Evolutionary conservation across 2,797 vertebrate genomes (phyloP).

Genomic region (Etheostoma nigrum): DNA sequence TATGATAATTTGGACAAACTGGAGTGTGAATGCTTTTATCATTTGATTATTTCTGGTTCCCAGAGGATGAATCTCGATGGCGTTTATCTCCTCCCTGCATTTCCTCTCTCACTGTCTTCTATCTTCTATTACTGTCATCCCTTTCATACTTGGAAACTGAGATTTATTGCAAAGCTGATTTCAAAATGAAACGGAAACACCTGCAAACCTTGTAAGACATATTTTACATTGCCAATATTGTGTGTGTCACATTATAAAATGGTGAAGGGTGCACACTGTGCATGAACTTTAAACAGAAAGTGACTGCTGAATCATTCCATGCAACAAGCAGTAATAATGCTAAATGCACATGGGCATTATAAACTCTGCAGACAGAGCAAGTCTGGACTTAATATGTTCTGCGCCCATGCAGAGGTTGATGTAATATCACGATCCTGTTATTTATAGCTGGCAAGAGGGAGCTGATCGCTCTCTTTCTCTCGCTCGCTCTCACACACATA

Average conservation of each 20-base stretch:
- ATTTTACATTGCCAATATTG: background rate
- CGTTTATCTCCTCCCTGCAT: background rate
- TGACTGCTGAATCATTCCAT: conserved; percentile 26
- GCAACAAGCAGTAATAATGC: conserved; percentile 43
- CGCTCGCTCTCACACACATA: background rate
- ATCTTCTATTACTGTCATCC: background rate
- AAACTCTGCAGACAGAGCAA: conserved; percentile 44
- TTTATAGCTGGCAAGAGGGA: conserved; percentile 64
- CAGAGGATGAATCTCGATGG: background rate
- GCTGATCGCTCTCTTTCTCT: conserved; percentile 11
- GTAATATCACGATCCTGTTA: conserved; percentile 69
- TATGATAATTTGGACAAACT: background rate
- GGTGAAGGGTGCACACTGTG: background rate
- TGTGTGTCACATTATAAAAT: conserved; percentile 6
- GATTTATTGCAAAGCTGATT: background rate
- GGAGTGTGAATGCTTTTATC: background rate
- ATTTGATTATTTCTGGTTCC: background rate
- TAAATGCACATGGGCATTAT: conserved; percentile 44
- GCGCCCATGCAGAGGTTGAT: conserved; percentile 52
- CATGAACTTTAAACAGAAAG: background rate
- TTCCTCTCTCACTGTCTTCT: background rate
- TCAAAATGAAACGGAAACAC: background rate
- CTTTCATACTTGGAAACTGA: background rate
- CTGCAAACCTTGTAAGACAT: background rate
- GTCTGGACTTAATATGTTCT: conserved; percentile 57